Evolutionary conservation across 2,113 vertebrate genomes (phyloP), one percentile per base, ranked within the genome.

Genomic region (Hystrix cristata): DNA sequence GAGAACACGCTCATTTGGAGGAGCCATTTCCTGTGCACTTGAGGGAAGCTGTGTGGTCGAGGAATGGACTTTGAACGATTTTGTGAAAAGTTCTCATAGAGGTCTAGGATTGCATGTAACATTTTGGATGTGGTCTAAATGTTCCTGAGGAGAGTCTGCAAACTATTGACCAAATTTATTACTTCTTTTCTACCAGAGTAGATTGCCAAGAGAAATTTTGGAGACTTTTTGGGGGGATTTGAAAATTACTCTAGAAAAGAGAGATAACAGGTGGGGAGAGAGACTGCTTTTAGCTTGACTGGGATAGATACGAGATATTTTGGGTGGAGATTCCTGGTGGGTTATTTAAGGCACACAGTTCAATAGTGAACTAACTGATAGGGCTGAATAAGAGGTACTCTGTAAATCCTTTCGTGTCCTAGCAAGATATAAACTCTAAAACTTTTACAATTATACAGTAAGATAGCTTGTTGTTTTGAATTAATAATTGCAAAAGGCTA

Each of bases 401-500:
- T 89, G 57, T 67, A 93, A 94, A 93, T 86, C 29, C 11, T 89
- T 64, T 12, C 31, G 14, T 96, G 23, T 86, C 34, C 27, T 78
- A 55, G 59, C 59, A 87, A 86, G n/a, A 12, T 72, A 21, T 64
- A 46, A 90, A 90, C 15, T 34, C 23, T 51, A n/a, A 84, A 23
- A 55, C 8, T 71, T 95, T 96, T 81, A 95, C 85, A 48, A 85
- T 91, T 83, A 87, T 19, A 43, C 7, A 67, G 11, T 71, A 67
- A 79, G 91, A 87, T 71, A 79, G 59, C 14, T 93, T 29, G 38
- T 78, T 79, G 16, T 34, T 96, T 76, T 90, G 14, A 87, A 71
- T 60, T 71, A 71, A 71, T 91, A 53, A 87, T 79, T 95, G 88
- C 62, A 25, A 90, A 95, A 80, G 74, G 15, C 34, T 76, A 62